Base-by-base conservation (phyloP, 2,797 vertebrate genomes). In the Argentina silus region DNA sequence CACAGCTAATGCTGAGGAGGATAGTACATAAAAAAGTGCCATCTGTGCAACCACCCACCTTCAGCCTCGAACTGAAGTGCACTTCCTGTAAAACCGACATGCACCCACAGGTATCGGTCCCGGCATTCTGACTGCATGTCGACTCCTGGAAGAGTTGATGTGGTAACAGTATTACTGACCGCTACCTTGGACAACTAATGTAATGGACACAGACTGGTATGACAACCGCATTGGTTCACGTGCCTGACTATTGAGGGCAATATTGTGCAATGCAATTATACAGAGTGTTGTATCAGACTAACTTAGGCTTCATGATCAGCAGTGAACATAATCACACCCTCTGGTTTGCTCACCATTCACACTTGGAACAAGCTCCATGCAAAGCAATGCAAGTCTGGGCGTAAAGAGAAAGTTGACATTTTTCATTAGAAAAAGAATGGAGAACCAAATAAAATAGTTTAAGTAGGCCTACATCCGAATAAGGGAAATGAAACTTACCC, bases 31-130 rank as follows among this genome's bases (percentile, higher is more conserved):
- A 36, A 36, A 4, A 4, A 8, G 42, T 21, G 2, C 12, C 12
- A n/a, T 11, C 12, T 53, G 44, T 19, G 21, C 0, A 23, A 75
- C 60, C 21, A 64, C 90, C 79, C 21, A 90, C 91, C 88, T 17
- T 88, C 47, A 6, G 87, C 88, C 75, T 92, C 84, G 0, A 92
- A 87, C 15, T 14, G 85, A 14, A 83, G 81, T 0, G 4, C 15
- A 36, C 65, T 57, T 1, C 12, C 14, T 0, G 69, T 1, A 51
- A 81, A 87, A 8, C 69, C 62, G 53, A 89, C 78, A 0, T 73
- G 83, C 72, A 92, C 72, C 87, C 85, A 87, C 65, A 90, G 74
- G 74, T 86, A 86, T 23, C 85, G 87, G 75, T 91, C 90, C 67
- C 83, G 80, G 85, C 90, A 92, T 67, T 82, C 83, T 0, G 62